A percentile compares a stretch with the other conserved stretches of the same genome.
phyloP scores from a whole-genome alignment of 2,797 vertebrate species.

The Sebastiscus albofasciatus region DNA sequence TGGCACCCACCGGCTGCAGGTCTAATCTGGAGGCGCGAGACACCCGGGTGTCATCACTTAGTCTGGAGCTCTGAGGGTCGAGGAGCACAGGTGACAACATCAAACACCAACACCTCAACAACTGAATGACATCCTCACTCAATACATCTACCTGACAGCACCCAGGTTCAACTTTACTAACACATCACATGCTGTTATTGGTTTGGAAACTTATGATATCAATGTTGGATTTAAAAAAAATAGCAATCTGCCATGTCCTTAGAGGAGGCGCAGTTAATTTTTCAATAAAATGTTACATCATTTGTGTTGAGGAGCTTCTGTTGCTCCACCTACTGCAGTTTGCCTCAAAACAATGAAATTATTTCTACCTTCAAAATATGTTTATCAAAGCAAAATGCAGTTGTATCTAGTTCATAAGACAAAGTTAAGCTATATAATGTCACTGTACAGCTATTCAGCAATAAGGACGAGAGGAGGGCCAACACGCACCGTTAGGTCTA shows the following conservation, averaged over 20 bases:
- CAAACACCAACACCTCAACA: constrained; percentile 5
- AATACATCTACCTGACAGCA: neutral
- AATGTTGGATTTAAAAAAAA: neutral
- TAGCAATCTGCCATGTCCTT: neutral
- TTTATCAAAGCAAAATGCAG: neutral
- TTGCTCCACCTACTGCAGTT: neutral
- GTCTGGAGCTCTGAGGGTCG: constrained; percentile 77
- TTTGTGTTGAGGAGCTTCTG: neutral
- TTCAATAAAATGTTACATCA: neutral
- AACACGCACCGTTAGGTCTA: constrained; percentile 63
- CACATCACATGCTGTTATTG: neutral
- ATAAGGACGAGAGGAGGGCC: neutral
- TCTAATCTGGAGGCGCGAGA: constrained; percentile 77
- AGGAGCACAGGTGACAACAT: constrained; percentile 6
- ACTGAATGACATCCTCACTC: neutral
- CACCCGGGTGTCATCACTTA: constrained; percentile 70
- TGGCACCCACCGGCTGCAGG: constrained; percentile 78
- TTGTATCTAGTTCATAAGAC: neutral
- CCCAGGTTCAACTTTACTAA: neutral
- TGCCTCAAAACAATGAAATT: neutral
- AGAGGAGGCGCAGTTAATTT: neutral
- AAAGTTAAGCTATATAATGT: neutral
- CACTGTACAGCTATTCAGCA: neutral
- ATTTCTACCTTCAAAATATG: neutral
- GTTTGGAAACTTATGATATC: neutral